A percentile compares a stretch with the other conserved stretches of the same genome.
Conservation (phyloP, 2,797 vertebrate genomes). For the Acanthurus leucopareius region DNA sequence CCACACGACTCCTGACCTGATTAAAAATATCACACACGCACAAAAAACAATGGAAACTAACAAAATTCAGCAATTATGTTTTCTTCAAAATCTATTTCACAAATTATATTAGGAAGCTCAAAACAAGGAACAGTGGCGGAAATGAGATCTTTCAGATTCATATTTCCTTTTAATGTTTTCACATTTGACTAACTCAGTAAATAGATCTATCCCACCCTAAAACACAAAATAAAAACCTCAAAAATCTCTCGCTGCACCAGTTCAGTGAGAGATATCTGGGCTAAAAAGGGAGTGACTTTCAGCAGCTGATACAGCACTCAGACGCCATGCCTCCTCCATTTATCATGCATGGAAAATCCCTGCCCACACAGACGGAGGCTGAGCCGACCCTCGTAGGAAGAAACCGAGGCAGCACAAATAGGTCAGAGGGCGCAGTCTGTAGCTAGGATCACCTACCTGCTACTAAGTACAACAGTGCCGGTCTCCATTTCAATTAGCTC, state of each 20-base stretch:
- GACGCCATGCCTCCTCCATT: slow-evolving; percentile 54
- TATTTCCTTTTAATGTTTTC: too few species aligned
- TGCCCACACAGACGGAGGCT: slow-evolving; percentile 66
- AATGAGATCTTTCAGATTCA: neutral
- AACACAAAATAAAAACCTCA: slow-evolving; percentile 5
- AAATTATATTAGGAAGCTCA: neutral
- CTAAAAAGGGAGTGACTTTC: slow-evolving; percentile 39
- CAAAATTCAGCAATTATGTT: neutral
- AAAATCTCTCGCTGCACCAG: neutral
- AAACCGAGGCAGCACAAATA: slow-evolving; percentile 46
- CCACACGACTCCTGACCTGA: neutral
- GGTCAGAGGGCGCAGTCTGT: slow-evolving; percentile 65
- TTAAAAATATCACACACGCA: neutral
- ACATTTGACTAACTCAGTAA: neutral
- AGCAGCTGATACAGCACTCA: slow-evolving; percentile 35
- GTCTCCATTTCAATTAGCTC: slow-evolving; percentile 76
- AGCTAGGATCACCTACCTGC: slow-evolving; percentile 63
- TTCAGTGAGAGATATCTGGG: slow-evolving; percentile 30
- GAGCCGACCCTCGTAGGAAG: slow-evolving; percentile 47
- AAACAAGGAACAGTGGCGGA: neutral
- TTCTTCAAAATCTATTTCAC: neutral
- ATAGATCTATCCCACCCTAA: neutral
- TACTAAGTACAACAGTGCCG: slow-evolving; percentile 44
- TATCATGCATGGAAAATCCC: slow-evolving; percentile 65
- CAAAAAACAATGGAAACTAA: neutral